A percentile compares a stretch with the other conserved stretches of the same genome.
Conservation (phyloP, 2,888 invertebrate genomes). For the Tachina grossa region DNA sequence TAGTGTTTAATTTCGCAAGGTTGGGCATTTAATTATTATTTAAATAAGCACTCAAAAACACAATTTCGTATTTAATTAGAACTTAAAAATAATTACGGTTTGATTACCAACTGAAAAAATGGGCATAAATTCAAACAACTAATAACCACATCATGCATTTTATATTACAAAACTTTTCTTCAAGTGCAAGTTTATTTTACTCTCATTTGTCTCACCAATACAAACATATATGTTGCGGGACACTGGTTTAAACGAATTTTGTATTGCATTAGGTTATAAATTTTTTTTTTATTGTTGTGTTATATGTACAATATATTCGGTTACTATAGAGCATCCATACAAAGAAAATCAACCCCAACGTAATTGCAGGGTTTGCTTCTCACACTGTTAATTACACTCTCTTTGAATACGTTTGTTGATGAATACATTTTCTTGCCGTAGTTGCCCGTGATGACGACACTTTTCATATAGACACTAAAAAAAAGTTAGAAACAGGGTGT, state of each 20-base stretch:
- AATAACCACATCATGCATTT: too few relatives aligned
- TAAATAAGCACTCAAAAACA: too few relatives aligned
- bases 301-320: slow-evolving; percentile 39
- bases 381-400: slow-evolving; percentile 22
- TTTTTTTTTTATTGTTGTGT: slow-evolving; percentile 61
- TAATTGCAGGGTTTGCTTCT: slow-evolving; percentile 28
- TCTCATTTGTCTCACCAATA: too few relatives aligned
- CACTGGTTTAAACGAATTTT: neutral
- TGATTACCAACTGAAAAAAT: too few relatives aligned
- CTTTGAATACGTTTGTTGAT: slow-evolving; percentile 14
- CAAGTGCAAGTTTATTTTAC: too few relatives aligned
- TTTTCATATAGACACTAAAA: slow-evolving; percentile 64
- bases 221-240: too few relatives aligned
- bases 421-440: slow-evolving; percentile 49
- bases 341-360: slow-evolving; percentile 55
- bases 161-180: too few relatives aligned
- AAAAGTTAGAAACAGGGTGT: slow-evolving; percentile 59
- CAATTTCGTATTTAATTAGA: too few relatives aligned
- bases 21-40: too few relatives aligned
- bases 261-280: neutral
- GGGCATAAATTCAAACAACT: too few relatives aligned
- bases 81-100: too few relatives aligned
- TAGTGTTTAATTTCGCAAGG: too few relatives aligned
- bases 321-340: slow-evolving; percentile 45
- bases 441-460: slow-evolving; percentile 66